Percentiles rank a stretch among this genome's conserved stretches.
phyloP scores from a whole-genome alignment of 2,113 vertebrate species.

The Rhinoderma darwinii region DNA sequence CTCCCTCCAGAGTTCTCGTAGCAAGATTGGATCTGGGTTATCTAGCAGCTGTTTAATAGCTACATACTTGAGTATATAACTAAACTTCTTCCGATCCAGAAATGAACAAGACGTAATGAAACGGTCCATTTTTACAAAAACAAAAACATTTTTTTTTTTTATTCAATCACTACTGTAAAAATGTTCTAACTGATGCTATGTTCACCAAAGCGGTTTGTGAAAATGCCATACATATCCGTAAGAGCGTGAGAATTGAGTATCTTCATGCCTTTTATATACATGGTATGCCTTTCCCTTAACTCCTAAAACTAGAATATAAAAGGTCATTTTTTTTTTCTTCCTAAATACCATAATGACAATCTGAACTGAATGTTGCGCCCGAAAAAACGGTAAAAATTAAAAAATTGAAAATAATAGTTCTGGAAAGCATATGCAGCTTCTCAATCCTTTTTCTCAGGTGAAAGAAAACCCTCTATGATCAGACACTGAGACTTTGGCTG shows the following conservation, averaged over 20 bases:
- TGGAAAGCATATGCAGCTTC: slow-evolving; percentile 48
- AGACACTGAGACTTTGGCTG: neutral
- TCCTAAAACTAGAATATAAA: slow-evolving; percentile 43
- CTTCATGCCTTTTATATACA: slow-evolving; percentile 44
- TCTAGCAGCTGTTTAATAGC: slow-evolving; percentile 56
- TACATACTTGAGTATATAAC: slow-evolving; percentile 55
- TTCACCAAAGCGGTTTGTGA: slow-evolving; percentile 47
- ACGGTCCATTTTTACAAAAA: neutral
- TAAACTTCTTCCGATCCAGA: slow-evolving; percentile 43
- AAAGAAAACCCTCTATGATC: neutral
- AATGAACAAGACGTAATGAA: slow-evolving; percentile 40
- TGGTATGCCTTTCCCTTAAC: slow-evolving; percentile 45
- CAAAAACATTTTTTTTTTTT: slow-evolving; percentile 8
- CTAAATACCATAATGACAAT: slow-evolving; percentile 31
- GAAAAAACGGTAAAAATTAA: slow-evolving; percentile 2
- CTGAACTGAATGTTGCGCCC: neutral
- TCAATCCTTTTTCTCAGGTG: slow-evolving; percentile 43
- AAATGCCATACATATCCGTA: slow-evolving; percentile 45
- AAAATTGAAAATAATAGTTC: neutral
- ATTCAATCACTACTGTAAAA: slow-evolving; percentile 27
- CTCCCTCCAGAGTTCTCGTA: slow-evolving; percentile 12
- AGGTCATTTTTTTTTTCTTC: neutral
- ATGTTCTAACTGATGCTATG: slow-evolving; percentile 19
- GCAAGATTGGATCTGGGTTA: slow-evolving; percentile 46
- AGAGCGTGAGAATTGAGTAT: slow-evolving; percentile 41